Conservation (phyloP, 1,140 invertebrate species). For the Brachionus rubens region DNA sequence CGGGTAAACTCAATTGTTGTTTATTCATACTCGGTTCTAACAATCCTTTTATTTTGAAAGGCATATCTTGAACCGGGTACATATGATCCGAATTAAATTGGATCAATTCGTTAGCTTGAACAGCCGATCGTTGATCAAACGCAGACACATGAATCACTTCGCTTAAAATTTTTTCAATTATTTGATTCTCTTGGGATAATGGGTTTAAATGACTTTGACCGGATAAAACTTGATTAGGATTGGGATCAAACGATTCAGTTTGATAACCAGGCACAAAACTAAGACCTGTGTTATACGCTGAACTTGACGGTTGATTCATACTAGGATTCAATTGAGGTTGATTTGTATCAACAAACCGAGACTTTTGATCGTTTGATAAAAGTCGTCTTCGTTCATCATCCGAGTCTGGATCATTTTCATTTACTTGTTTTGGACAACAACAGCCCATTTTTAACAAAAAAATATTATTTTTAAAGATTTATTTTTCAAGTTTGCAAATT, state of each 20-base stretch:
- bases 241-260: not conserved
- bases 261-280: not conserved
- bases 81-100: not conserved
- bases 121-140: not conserved
- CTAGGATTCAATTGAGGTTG: not conserved
- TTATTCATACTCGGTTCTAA: not conserved
- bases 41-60: conserved; percentile 17
- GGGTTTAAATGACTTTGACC: not conserved
- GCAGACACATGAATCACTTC: conserved; percentile 43
- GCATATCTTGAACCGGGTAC: not conserved
- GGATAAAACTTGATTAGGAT: not conserved
- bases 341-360: conserved; percentile 40
- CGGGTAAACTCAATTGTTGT: conserved; percentile 9
- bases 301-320: not conserved
- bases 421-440: conserved; percentile 36
- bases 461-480: too few species aligned
- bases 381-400: not conserved
- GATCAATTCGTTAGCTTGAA: not conserved
- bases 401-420: not conserved
- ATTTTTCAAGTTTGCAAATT: too few species aligned
- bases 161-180: conserved; percentile 32
- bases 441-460: conserved; percentile 46
- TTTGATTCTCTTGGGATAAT: conserved; percentile 14
- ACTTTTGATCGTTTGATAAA: conserved; percentile 35
- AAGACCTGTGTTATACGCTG: not conserved